A percentile compares a stretch with the other conserved stretches of the same genome.
These are phyloP conservation scores for Otus scops DNA, from an alignment of 2,797 vertebrate species.

Conservation along the genomic window DNA sequence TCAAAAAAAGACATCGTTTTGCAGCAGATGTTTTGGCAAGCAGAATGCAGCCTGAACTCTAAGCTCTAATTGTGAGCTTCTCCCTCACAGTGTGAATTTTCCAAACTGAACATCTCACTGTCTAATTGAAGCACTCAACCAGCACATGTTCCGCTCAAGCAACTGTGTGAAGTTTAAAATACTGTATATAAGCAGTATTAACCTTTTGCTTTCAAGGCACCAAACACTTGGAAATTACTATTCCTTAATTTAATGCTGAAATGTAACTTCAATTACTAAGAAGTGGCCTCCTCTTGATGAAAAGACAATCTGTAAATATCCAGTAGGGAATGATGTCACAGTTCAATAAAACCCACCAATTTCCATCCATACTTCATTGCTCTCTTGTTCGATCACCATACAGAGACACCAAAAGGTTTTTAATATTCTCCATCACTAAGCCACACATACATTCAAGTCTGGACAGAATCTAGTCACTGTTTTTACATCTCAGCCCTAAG, in stretches of 20 bases:
- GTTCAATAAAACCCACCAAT: background rate
- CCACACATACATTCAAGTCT: background rate
- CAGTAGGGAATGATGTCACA: background rate
- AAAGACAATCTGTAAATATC: background rate
- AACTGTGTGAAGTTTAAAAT: slow-evolving; percentile 1
- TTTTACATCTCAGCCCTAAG: background rate
- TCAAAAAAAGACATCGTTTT: background rate
- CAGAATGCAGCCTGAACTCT: background rate
- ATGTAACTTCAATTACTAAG: slow-evolving; percentile 13
- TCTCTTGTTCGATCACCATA: background rate
- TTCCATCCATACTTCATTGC: background rate
- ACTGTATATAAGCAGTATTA: background rate
- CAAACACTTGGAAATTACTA: background rate
- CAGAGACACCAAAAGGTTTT: background rate
- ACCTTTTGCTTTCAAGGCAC: slow-evolving; percentile 8
- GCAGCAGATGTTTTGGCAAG: slow-evolving; percentile 2
- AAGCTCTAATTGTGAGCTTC: background rate
- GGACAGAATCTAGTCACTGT: background rate
- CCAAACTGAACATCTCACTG: background rate
- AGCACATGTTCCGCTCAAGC: background rate
- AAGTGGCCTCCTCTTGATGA: background rate
- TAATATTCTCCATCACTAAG: background rate
- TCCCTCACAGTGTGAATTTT: slow-evolving; percentile 1
- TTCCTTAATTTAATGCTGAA: slow-evolving; percentile 4
- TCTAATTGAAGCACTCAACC: slow-evolving; percentile 29